Conservation (phyloP, 2,888 invertebrate genomes). For the Carcina quercana region DNA sequence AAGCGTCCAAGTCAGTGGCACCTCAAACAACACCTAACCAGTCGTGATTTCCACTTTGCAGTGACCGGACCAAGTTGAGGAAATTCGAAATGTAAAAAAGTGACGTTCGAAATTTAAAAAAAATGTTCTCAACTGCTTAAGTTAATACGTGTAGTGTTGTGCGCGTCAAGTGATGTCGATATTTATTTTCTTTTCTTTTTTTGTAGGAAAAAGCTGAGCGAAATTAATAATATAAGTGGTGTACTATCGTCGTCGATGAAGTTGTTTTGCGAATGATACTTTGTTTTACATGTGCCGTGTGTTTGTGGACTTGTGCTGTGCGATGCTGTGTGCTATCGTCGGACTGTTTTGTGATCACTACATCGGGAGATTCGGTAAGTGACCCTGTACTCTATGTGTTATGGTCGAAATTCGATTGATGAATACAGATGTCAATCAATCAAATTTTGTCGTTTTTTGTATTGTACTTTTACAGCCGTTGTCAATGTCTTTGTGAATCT, state of each 20-base stretch:
- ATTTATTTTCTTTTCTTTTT: constrained; percentile 61
- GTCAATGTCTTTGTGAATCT: no score
- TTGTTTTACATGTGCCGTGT: constrained; percentile 64
- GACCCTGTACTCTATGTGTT: no score
- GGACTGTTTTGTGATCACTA: constrained; percentile 29
- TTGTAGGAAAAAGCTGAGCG: constrained; percentile 72
- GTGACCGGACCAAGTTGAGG: constrained; percentile 69
- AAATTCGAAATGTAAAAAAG: constrained; percentile 62
- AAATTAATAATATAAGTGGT: constrained; percentile 73
- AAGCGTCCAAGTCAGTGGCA: constrained; percentile 44
- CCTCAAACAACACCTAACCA: constrained; percentile 52
- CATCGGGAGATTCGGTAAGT: constrained; percentile 39
- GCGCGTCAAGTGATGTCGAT: constrained; percentile 37
- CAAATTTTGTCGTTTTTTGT: background rate
- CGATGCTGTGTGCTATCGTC: constrained; percentile 42
- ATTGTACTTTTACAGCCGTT: no score
- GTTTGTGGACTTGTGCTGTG: constrained; percentile 65
- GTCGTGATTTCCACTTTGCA: constrained; percentile 71
- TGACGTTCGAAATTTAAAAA: constrained; percentile 35
- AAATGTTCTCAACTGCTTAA: background rate
- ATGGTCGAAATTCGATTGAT: background rate
- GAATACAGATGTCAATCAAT: background rate
- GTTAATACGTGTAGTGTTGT: constrained; percentile 50
- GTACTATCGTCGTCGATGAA: constrained; percentile 69
- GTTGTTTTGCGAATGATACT: constrained; percentile 73